Percentiles rank a stretch among this genome's conserved stretches.
phyloP scores from a whole-genome alignment of 2,113 vertebrate species.

The Nothobranchius furzeri region DNA sequence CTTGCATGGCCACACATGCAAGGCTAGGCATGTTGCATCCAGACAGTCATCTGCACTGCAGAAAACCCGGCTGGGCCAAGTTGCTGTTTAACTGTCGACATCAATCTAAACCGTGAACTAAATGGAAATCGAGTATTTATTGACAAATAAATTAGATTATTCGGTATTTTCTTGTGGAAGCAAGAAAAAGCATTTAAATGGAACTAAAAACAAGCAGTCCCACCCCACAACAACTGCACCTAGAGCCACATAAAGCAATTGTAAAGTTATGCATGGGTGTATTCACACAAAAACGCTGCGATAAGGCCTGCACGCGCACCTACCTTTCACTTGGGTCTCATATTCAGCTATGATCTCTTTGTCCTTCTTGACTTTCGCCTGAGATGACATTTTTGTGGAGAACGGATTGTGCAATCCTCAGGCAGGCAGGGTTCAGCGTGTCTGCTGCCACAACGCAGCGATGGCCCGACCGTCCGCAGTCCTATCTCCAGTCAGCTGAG shows the following conservation, averaged over 20 bases:
- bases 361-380: conserved; percentile 95
- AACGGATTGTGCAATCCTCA: conserved; percentile 51
- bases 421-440: conserved; percentile 40
- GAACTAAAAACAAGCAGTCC: conserved; percentile 29
- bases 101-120: conserved; percentile 1
- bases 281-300: conserved; percentile 35
- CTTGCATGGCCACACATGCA: conserved; percentile 27
- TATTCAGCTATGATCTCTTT: conserved; percentile 97
- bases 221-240: conserved; percentile 44
- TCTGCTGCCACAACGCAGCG: conserved; percentile 54
- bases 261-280: conserved; percentile 70
- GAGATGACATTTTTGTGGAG: conserved; percentile 86
- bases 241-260: conserved; percentile 40
- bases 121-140: neutral
- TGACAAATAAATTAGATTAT: neutral
- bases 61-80: conserved; percentile 37
- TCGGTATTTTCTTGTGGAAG: neutral
- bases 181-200: conserved; percentile 5
- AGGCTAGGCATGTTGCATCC: conserved; percentile 30
- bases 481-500: conserved; percentile 32
- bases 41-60: conserved; percentile 11
- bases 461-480: conserved; percentile 25
- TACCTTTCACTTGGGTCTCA: conserved; percentile 95
- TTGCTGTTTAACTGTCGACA: neutral
- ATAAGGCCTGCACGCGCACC: conserved; percentile 58